A percentile compares a stretch with the other conserved stretches of the same genome.
These are phyloP conservation scores for Zaprionus vittiger DNA, from an alignment of 1,140 invertebrate genomes.

Conservation along the genomic window DNA sequence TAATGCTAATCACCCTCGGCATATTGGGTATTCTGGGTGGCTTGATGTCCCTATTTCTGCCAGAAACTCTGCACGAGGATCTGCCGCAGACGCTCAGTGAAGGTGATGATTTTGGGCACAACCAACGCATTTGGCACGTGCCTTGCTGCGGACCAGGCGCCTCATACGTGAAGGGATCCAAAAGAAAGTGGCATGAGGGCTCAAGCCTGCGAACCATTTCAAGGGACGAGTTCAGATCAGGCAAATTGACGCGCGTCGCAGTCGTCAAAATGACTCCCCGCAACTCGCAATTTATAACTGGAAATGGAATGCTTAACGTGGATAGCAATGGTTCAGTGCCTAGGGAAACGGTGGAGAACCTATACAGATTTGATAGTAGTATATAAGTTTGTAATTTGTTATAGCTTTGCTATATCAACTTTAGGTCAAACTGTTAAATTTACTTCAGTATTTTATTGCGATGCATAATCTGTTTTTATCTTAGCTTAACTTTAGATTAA, in stretches of 20 bases:
- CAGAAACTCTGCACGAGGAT: conserved; percentile 93
- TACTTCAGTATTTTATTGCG: not conserved
- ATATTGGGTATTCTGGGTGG: conserved; percentile 90
- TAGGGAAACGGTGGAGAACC: conserved; percentile 3
- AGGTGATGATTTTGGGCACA: conserved; percentile 92
- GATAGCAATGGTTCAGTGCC: not conserved
- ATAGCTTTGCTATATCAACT: not conserved
- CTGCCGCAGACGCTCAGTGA: conserved; percentile 93
- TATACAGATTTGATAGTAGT: conserved; percentile 2
- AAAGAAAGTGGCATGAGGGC: conserved; percentile 49
- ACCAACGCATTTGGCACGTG: conserved; percentile 91
- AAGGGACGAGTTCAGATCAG: conserved; percentile 86
- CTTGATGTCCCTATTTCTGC: conserved; percentile 89
- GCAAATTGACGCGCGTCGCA: conserved; percentile 37
- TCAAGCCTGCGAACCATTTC: conserved; percentile 71
- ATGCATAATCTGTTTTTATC: not conserved
- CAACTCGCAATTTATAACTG: not conserved
- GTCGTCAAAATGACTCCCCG: not conserved
- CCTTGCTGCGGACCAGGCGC: conserved; percentile 86
- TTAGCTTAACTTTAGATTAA: not conserved
- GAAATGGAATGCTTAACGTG: not conserved
- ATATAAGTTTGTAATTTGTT: not conserved
- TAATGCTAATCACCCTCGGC: conserved; percentile 91
- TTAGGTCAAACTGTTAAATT: not conserved
- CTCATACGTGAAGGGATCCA: not conserved